Conservation (phyloP, 23 tunicate species). For the Styela clava region DNA sequence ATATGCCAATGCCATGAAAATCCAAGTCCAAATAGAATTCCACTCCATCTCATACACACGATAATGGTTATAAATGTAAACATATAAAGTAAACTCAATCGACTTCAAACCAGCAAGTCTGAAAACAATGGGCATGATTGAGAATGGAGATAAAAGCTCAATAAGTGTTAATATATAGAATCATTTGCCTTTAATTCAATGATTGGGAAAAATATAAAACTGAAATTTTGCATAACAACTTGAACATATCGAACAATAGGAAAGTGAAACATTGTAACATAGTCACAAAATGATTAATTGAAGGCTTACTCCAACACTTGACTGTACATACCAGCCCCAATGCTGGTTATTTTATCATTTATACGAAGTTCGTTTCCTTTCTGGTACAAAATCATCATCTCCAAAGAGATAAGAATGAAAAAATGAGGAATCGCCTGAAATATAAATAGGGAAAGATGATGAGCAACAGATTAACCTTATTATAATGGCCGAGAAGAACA, state of each 20-base stretch:
- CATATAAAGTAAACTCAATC: slow-evolving; percentile 46
- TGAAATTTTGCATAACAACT: too few species aligned
- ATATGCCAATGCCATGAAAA: slow-evolving; percentile 50
- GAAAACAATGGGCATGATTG: slow-evolving; percentile 22
- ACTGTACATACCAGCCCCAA: slow-evolving; percentile 50
- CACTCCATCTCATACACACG: slow-evolving; percentile 57
- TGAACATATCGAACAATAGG: too few species aligned
- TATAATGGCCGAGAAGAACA: background rate
- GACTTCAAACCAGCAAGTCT: slow-evolving; percentile 48
- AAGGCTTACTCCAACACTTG: slow-evolving; percentile 20
- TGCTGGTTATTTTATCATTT: slow-evolving; percentile 63
- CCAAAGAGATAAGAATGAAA: slow-evolving; percentile 41
- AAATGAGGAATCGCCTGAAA: slow-evolving; percentile 63
- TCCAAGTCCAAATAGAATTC: slow-evolving; percentile 71
- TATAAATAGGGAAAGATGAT: background rate
- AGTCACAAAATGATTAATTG: too few species aligned
- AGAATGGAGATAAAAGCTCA: too few species aligned
- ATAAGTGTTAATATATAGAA: too few species aligned
- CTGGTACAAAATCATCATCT: slow-evolving; percentile 21
- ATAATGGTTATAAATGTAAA: slow-evolving; percentile 58
- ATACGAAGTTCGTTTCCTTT: slow-evolving; percentile 45
- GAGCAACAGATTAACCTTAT: background rate
- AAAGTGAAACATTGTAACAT: too few species aligned
- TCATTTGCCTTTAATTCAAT: too few species aligned
- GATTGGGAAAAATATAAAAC: too few species aligned